Evolutionary conservation across 2,113 vertebrate species (phyloP).

Genomic region (Nothobranchius kuhntae): DNA sequence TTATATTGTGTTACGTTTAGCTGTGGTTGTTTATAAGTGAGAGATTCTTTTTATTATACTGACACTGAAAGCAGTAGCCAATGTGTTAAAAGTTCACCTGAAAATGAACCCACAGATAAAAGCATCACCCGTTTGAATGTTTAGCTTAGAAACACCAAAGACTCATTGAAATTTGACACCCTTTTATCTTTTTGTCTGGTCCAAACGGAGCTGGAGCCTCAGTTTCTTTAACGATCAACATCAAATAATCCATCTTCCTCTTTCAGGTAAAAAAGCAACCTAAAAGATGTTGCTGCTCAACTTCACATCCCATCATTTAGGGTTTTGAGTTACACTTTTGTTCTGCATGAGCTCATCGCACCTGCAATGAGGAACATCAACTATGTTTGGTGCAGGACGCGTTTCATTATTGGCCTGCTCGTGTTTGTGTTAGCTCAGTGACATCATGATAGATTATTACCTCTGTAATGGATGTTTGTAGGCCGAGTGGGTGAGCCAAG

Average conservation of each 20-base stretch:
- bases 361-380: slow-evolving; percentile 31
- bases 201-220: background rate
- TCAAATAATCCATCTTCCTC: slow-evolving; percentile 18
- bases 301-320: slow-evolving; percentile 34
- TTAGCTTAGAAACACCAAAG: background rate
- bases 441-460: slow-evolving; percentile 48
- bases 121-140: background rate
- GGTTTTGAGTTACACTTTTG: slow-evolving; percentile 51
- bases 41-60: too few species aligned
- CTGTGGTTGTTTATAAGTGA: background rate
- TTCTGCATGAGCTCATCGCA: slow-evolving; percentile 28
- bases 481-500: slow-evolving; percentile 29
- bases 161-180: slow-evolving; percentile 5
- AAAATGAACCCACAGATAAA: background rate
- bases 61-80: too few species aligned
- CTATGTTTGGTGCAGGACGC: slow-evolving; percentile 33
- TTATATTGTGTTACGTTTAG: too few species aligned
- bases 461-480: slow-evolving; percentile 54
- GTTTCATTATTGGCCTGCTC: slow-evolving; percentile 27
- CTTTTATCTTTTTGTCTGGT: background rate
- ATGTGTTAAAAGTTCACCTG: background rate
- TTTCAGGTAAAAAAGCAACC: slow-evolving; percentile 7
- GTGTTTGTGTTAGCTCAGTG: slow-evolving; percentile 51
- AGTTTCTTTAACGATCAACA: slow-evolving; percentile 4
- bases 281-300: slow-evolving; percentile 36